These are phyloP conservation scores for Glossophaga mutica DNA, from an alignment of 2,797 vertebrate genomes.

Conservation along the genomic window DNA sequence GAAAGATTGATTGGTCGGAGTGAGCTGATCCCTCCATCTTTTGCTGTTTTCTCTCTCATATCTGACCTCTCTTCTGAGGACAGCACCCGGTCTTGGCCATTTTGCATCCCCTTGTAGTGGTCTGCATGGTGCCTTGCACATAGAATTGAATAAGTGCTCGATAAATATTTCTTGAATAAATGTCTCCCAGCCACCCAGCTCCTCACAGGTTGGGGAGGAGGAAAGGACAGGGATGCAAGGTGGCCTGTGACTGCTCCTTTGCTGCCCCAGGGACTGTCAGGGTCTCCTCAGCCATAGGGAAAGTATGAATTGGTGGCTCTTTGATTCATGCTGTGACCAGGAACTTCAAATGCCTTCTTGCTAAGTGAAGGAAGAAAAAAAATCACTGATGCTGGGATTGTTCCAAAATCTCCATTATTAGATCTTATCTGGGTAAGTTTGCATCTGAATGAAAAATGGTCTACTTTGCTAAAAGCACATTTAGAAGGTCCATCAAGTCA, in stretches of 20 bases:
- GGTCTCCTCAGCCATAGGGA: background rate
- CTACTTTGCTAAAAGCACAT: constrained; percentile 69
- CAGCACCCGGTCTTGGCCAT: background rate
- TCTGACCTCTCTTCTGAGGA: background rate
- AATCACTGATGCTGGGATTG: constrained; percentile 61
- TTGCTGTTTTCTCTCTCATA: background rate
- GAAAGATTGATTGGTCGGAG: background rate
- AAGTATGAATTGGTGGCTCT: background rate
- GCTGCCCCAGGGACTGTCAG: background rate
- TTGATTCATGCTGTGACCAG: background rate
- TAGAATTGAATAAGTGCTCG: background rate
- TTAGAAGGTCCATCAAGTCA: constrained; percentile 62
- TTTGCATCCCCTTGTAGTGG: background rate
- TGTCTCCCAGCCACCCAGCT: background rate
- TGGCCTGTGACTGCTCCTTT: background rate
- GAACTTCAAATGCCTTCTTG: constrained; percentile 47
- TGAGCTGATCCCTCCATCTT: background rate
- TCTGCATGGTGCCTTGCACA: background rate
- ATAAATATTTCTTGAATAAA: background rate
- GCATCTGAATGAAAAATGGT: constrained; percentile 65
- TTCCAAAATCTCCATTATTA: constrained; percentile 76
- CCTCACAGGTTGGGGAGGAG: background rate
- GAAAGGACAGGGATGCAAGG: background rate
- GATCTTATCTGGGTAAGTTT: constrained; percentile 64
- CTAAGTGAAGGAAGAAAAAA: background rate